Percentiles rank a stretch among this genome's conserved stretches.
These are phyloP conservation scores for Lanius ludovicianus DNA, from an alignment of 2,113 vertebrate genomes.

Conservation along the genomic window DNA sequence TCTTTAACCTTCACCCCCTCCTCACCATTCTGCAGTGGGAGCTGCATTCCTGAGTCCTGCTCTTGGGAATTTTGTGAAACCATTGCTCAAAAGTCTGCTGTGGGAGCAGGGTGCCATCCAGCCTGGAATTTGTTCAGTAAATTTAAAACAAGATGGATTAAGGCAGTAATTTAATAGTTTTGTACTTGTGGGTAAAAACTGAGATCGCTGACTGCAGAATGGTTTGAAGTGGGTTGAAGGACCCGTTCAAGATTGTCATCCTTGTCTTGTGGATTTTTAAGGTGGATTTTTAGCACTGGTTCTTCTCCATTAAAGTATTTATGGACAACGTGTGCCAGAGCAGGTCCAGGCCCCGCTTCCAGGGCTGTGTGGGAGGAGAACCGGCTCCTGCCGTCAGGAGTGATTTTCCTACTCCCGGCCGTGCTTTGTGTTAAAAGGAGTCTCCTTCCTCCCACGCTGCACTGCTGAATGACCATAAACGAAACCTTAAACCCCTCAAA, in stretches of 20 bases:
- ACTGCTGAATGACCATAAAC: not conserved
- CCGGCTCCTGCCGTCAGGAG: rapidly evolving
- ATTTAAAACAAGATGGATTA: not conserved
- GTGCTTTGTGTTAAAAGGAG: rapidly evolving
- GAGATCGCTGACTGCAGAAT: not conserved
- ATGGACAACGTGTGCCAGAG: rapidly evolving
- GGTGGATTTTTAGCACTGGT: rapidly evolving
- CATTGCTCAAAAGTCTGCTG: rapidly evolving
- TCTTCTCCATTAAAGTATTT: rapidly evolving
- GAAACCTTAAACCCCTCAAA: rapidly evolving
- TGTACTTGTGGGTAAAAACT: not conserved
- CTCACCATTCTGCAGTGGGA: not conserved
- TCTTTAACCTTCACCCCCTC: not conserved
- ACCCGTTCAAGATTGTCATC: rapidly evolving
- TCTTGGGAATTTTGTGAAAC: not conserved
- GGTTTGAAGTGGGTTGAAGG: rapidly evolving
- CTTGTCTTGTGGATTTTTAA: too few relatives aligned
- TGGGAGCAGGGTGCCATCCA: too few relatives aligned
- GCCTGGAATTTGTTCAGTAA: not conserved
- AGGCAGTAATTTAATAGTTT: rapidly evolving
- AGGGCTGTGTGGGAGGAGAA: rapidly evolving
- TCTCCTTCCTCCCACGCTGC: too few relatives aligned
- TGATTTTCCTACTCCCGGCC: rapidly evolving
- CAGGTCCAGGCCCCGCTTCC: rapidly evolving
- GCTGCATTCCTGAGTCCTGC: not conserved